Evolutionary conservation across 53 echinoderm and acorn worm species (phyloP), one percentile per base, ranked within the genome.

Genomic region (Temnopleurus reevesii): DNA sequence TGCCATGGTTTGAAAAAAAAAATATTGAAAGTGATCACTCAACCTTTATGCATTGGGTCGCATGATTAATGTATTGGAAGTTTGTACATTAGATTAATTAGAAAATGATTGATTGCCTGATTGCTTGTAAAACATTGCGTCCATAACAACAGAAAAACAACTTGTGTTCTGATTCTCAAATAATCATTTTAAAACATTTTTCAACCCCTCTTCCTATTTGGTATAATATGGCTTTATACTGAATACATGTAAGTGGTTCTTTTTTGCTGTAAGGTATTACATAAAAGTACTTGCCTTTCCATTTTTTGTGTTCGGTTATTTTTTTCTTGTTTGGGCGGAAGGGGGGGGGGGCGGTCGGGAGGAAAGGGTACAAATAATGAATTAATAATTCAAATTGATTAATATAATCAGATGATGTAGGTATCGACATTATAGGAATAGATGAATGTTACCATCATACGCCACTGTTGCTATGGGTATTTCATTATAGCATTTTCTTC

Each of bases 111-210:
- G 19, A 63, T 49, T 63, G 63, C 31, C 15, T 41, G 5, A 4
- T 71, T n/a, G n/a, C 71, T 19, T 19, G 36, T 3, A n/a, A 21
- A 41, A 38, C n/a, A 36, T 4, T 71, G 71, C 38, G 36, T 18
- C 71, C 71, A 71, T 71, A 41, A 71, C 71, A 71, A 71, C 71
- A 36, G 38, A 71, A 41, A 25, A 36, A 38, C 71, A 71, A 41
- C 71, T 18, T 27, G 36, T n/a, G 71, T 71, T 71, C 8, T 21
- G n/a, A 71, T 38, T 71, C n/a, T 71, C 41, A 71, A 33, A 8
- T 71, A 71, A 71, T 71, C 41, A 71, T 41, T 38, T 71, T 71
- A 38, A 38, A 1, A 1, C n/a, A 4, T 4, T 38, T 8, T 25
- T 71, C n/a, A 35, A 38, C 41, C 71, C 38, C 36, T 5, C n/a